Percentiles rank a stretch among this genome's conserved stretches.
phyloP scores from a whole-genome alignment of 1,140 invertebrate species.

The Dendrolimus punctatus region DNA sequence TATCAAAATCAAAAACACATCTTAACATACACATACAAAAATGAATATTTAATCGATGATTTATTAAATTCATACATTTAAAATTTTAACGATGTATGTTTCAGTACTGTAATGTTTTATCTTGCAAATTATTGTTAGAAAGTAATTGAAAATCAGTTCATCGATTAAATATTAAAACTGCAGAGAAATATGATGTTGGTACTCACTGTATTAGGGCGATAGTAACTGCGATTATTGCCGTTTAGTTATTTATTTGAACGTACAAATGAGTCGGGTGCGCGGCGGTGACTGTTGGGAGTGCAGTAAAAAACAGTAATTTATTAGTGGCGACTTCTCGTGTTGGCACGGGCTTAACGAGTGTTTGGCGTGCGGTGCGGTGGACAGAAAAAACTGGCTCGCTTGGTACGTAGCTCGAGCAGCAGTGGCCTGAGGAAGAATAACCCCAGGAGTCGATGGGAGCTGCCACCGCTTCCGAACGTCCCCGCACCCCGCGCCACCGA shows the following conservation, averaged over 20 bases:
- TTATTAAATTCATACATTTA: too few species aligned
- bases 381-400: slow-evolving; percentile 65
- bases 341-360: slow-evolving; percentile 66
- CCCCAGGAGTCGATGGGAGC: slow-evolving; percentile 71
- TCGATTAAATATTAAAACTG: too few species aligned
- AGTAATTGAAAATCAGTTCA: too few species aligned
- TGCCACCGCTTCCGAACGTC: slow-evolving; percentile 70
- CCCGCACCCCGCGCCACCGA: slow-evolving; percentile 47
- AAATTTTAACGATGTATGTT: too few species aligned
- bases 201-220: slow-evolving; percentile 64
- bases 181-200: slow-evolving; percentile 18
- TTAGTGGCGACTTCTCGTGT: slow-evolving; percentile 70
- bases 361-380: slow-evolving; percentile 57
- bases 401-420: slow-evolving; percentile 65
- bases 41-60: too few species aligned
- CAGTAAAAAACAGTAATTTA: slow-evolving; percentile 70
- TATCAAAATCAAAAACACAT: slow-evolving; percentile 10
- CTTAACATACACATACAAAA: slow-evolving; percentile 6
- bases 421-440: slow-evolving; percentile 73
- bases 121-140: too few species aligned
- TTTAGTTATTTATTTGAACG: slow-evolving; percentile 69
- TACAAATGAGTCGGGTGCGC: slow-evolving; percentile 66
- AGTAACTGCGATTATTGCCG: slow-evolving; percentile 57
- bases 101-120: too few species aligned
- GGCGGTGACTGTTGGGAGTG: slow-evolving; percentile 59